A percentile compares a stretch with the other conserved stretches of the same genome.
Evolutionary conservation across 2,888 invertebrate genomes (phyloP).

Genomic region (Chrysolina americana): DNA sequence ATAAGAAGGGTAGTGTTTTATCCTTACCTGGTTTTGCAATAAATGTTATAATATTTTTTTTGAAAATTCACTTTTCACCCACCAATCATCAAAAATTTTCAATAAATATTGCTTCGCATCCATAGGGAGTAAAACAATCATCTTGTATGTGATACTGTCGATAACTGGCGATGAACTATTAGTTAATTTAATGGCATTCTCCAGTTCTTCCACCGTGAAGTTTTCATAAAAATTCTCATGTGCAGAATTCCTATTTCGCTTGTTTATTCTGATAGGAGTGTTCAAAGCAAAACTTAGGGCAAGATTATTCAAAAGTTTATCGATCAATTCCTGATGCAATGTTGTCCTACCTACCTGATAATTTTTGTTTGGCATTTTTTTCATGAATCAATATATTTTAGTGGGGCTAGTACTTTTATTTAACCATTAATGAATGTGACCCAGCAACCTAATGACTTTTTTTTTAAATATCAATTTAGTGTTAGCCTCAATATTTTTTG

Average conservation of each 20-base stretch:
- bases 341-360: not conserved
- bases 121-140: not conserved
- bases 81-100: conserved; percentile 3
- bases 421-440: conserved; percentile 7
- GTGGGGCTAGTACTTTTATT: conserved; percentile 11
- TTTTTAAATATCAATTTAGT: conserved; percentile 1
- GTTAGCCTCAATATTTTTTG: conserved; percentile 9
- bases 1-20: conserved; percentile 8
- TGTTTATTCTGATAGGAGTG: conserved; percentile 3
- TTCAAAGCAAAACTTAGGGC: not conserved
- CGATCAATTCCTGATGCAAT: conserved; percentile 4
- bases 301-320: conserved; percentile 6
- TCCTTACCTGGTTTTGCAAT: conserved; percentile 11
- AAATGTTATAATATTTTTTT: not conserved
- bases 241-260: conserved; percentile 4
- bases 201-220: not conserved
- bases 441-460: not conserved
- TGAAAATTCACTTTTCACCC: not conserved
- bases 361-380: conserved; percentile 8
- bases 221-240: conserved; percentile 2
- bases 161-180: not conserved
- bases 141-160: conserved; percentile 3
- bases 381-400: conserved; percentile 3
- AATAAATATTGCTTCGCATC: conserved; percentile 3
- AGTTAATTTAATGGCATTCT: conserved; percentile 12